phyloP scores from a whole-genome alignment of 1,140 invertebrate genomes.

The Dermatophagoides farinae region DNA sequence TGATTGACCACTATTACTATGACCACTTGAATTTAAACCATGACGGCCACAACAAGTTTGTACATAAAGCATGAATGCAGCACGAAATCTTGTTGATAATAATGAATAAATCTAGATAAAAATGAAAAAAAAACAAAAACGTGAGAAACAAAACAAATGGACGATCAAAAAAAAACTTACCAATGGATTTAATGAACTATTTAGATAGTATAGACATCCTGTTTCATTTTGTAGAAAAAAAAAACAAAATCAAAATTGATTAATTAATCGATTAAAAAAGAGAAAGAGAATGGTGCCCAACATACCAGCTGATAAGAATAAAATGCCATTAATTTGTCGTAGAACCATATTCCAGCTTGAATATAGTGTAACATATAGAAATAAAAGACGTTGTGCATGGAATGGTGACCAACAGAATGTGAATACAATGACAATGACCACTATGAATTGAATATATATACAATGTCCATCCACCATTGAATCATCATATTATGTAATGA shows the following conservation, averaged over 20 bases:
- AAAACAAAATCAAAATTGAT: no score
- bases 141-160: no score
- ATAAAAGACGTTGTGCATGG: constrained; percentile 58
- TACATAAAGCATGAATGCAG: constrained; percentile 19
- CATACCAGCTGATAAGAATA: constrained; percentile 20
- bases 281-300: background rate
- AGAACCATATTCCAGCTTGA: constrained; percentile 20
- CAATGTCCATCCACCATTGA: no score
- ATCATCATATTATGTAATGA: no score
- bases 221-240: background rate
- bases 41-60: constrained; percentile 4
- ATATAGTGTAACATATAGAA: constrained; percentile 40
- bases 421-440: constrained; percentile 73
- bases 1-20: background rate
- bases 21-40: background rate
- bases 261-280: no score
- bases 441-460: constrained; percentile 32
- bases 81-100: constrained; percentile 22
- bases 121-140: background rate
- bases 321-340: constrained; percentile 19
- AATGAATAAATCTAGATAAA: constrained; percentile 19
- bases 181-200: constrained; percentile 22
- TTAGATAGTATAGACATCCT: constrained; percentile 23
- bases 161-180: background rate
- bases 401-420: constrained; percentile 88